Base-by-base conservation (phyloP, 2,888 invertebrate species). In the Ennomos quercinarius region DNA sequence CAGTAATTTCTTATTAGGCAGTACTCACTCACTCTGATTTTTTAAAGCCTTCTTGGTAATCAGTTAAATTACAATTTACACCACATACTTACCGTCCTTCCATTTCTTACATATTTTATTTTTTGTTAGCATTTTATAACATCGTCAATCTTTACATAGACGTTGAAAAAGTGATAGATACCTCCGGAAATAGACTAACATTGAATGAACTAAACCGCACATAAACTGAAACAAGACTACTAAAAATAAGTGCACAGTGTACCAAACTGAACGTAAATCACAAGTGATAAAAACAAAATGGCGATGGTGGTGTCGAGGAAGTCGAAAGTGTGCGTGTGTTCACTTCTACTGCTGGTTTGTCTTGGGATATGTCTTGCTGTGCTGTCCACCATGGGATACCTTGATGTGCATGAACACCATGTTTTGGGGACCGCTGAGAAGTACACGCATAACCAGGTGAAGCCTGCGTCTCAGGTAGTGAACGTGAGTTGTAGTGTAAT, bases 271-370 rank as follows among this genome's bases (percentile, higher is more conserved):
- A 54, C 59, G 44, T 55, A 55, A 55, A 60, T 8, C 52, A 45
- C 38, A 35, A 63, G 56, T 62, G 58, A 54, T 57, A 42, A 36
- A 51, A 48, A 0, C 66, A 84, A 83, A 62, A 91, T 91, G 91
- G 89, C 91, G 51, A 89, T 89, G 87, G 89, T 89, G 8, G 81
- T 89, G 53, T 87, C 91, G 0, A 75, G 74, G 35, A 86, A 84
- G 64, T 81, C 86, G 0, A 90, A 89, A 80, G 67, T 87, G 63
- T 89, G 85, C 63, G 75, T 89, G 53, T 83, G 81, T 69, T 77
- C 77, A 0, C 66, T 90, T 39, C 63, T 86, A 0, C 6, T 88
- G 8, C 52, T 91, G 10, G 77, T 88, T 57, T 11, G 86, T 9
- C 57, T 87, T 47, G 91, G 91, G 1, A 76, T 91, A 10, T 74